Conservation (phyloP, 2,113 vertebrate genomes). For the Tetraodon nigroviridis region DNA sequence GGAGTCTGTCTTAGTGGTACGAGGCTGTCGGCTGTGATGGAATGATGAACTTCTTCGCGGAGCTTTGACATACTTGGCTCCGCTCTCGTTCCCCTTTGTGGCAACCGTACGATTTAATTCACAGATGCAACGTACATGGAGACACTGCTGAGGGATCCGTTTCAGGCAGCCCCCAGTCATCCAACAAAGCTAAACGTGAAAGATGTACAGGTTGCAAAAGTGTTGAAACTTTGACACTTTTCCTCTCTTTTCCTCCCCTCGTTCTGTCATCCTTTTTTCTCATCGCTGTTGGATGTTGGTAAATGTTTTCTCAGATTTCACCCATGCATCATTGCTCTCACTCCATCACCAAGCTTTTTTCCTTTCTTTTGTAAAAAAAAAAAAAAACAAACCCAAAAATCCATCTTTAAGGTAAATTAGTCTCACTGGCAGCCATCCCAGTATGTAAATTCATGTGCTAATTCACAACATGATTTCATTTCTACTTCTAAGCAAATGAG, state of each 20-base stretch:
- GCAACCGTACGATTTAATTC: too few relatives aligned
- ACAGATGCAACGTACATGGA: background rate
- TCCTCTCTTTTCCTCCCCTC: slow-evolving; percentile 40
- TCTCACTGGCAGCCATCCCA: slow-evolving; percentile 86
- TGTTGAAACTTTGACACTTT: slow-evolving; percentile 22
- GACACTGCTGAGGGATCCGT: slow-evolving; percentile 2
- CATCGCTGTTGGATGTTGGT: slow-evolving; percentile 50
- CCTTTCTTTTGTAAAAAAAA: slow-evolving; percentile 3
- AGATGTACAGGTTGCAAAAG: background rate
- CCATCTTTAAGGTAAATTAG: slow-evolving; percentile 75
- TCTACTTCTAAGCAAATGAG: slow-evolving; percentile 98
- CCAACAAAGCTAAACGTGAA: background rate
- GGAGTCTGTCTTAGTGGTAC: slow-evolving; percentile 29
- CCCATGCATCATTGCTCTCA: slow-evolving; percentile 74
- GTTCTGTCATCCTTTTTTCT: slow-evolving; percentile 28
- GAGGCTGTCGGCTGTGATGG: slow-evolving; percentile 26
- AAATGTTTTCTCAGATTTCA: slow-evolving; percentile 56
- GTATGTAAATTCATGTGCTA: slow-evolving; percentile 99
- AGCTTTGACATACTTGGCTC: background rate
- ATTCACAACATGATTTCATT: slow-evolving; percentile 98
- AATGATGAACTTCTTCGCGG: background rate
- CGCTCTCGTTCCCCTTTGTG: too few relatives aligned
- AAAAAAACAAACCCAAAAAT: slow-evolving; percentile 65
- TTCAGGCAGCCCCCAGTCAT: background rate
- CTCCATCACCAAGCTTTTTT: slow-evolving; percentile 82